Evolutionary conservation across 2,113 vertebrate species (phyloP), one percentile per base, ranked within the genome.

Genomic region (Uropsilus gracilis): DNA sequence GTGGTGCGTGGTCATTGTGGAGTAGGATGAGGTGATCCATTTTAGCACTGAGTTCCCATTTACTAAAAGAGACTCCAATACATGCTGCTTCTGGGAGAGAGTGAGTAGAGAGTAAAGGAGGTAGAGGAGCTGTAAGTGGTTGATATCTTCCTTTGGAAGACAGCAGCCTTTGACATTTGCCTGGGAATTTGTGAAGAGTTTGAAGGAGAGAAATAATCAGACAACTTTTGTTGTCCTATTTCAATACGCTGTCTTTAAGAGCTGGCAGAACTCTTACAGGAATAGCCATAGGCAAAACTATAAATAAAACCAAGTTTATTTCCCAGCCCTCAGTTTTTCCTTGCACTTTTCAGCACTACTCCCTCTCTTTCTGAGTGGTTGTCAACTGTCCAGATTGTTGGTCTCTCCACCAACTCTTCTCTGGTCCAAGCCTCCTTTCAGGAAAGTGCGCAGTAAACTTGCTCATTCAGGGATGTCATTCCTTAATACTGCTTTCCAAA

Each of bases 1-100:
- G 96, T 96, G 95, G 91, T 46, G 92, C 89, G 87, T 34, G 3
- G 78, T 34, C 75, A 84, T 94, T 85, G 87, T 28, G 37, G 96
- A 97, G 97, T 88, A 68, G 95, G 97, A 97, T 66, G 66, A 95
- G 96, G 97, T 98, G 98, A 99, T 99, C 97, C 83, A 97, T 99
- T 99, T 98, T 98, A 97, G 96, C 92, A 73, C 76, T 22, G 57
- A 94, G 89, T 90, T 97, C 82, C 90, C 98, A 95, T 98, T 98
- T 97, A 94, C 93, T 96, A 88, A 98, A 96, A 97, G 95, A 97
- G 34, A 53, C 95, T 96, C 94, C 96, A 97, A 63, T 96, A 97
- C 42, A 37, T 83, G 83, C 98, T 97, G 96, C 90, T 94, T 97
- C 64, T 1, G 0, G 26, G 26, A 8, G 22, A 8, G 53, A 55